phyloP scores from a whole-genome alignment of 2,113 vertebrate species.

The Prietella phreatophila region DNA sequence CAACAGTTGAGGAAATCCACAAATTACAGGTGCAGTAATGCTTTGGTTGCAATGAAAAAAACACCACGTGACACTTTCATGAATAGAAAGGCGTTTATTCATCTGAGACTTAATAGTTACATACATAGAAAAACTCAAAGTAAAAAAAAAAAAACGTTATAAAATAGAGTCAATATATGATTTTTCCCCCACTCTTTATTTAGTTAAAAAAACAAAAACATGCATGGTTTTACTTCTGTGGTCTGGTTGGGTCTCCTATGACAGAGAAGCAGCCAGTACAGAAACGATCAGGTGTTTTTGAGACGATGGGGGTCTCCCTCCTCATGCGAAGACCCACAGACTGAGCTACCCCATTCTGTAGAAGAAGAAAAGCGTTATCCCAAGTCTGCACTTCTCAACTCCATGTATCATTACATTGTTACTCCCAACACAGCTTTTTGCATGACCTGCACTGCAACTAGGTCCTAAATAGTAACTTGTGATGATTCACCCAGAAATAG shows the following conservation, averaged over 20 bases:
- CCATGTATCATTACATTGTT: neutral
- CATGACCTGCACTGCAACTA: neutral
- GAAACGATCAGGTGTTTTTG: slow-evolving; percentile 41
- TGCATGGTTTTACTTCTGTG: slow-evolving; percentile 16
- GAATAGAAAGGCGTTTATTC: slow-evolving; percentile 29
- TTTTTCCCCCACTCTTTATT: neutral
- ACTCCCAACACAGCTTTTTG: neutral
- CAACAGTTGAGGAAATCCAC: slow-evolving; percentile 50
- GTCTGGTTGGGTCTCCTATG: slow-evolving; percentile 55
- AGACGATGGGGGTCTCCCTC: slow-evolving; percentile 38
- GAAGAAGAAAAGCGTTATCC: neutral
- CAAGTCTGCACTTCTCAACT: neutral
- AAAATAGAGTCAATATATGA: slow-evolving; percentile 17
- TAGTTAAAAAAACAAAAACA: neutral
- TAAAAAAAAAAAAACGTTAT: neutral
- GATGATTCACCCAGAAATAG: neutral
- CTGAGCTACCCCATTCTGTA: slow-evolving; percentile 26
- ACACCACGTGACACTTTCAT: neutral
- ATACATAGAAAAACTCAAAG: slow-evolving; percentile 10
- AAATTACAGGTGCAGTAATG: slow-evolving; percentile 40
- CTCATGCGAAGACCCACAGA: slow-evolving; percentile 39
- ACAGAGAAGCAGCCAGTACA: slow-evolving; percentile 59
- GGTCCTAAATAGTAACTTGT: neutral
- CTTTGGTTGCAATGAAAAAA: neutral
- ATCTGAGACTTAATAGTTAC: neutral